Evolutionary conservation across 2,113 vertebrate genomes (phyloP).

Genomic region (Aix galericulata): DNA sequence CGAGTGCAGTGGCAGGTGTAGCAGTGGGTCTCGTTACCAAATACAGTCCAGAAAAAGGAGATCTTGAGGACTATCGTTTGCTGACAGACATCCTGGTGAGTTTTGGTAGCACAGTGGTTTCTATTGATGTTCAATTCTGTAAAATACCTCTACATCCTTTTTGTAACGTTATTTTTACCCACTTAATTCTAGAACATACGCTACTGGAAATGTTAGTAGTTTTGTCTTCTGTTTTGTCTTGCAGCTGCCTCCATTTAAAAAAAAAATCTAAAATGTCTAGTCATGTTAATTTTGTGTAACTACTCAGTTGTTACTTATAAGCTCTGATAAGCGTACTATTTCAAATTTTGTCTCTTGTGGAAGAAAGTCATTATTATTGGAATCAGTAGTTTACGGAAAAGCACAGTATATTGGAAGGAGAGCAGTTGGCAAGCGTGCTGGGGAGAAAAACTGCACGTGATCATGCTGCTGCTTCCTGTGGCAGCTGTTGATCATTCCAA

Average conservation of each 20-base stretch:
- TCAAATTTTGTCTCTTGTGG: neutral
- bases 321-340: neutral
- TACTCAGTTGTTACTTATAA: neutral
- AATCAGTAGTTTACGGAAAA: neutral
- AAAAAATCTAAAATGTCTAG: neutral
- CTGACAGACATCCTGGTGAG: conserved; percentile 95
- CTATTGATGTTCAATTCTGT: neutral
- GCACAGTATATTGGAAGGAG: rapidly evolving
- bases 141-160: neutral
- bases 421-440: neutral
- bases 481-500: neutral
- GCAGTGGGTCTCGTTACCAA: conserved; percentile 92
- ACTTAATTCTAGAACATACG: neutral
- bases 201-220: neutral
- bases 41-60: conserved; percentile 76
- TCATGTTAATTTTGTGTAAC: neutral
- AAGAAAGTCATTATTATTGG: neutral
- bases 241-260: neutral
- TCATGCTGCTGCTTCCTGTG: neutral
- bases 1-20: conserved; percentile 91
- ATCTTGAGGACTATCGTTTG: conserved; percentile 91
- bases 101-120: neutral
- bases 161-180: neutral
- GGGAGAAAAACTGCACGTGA: neutral
- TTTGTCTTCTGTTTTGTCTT: neutral